These are phyloP conservation scores for Rhinopomastus cyanomelas DNA, from an alignment of 2,113 vertebrate species.

Conservation along the genomic window DNA sequence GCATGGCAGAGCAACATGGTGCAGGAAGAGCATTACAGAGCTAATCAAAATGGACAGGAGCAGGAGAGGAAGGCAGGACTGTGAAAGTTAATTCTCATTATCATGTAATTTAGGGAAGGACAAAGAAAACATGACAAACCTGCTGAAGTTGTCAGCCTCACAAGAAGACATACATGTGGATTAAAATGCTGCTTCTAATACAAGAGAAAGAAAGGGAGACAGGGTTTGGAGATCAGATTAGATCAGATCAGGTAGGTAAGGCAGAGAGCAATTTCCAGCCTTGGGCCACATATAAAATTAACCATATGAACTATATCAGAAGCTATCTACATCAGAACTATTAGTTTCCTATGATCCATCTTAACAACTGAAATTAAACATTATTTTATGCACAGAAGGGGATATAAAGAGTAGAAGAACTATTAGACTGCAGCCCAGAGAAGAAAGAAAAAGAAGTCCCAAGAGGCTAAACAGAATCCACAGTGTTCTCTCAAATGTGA, in stretches of 20 bases:
- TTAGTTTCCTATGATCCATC: neutral
- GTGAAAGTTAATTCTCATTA: neutral
- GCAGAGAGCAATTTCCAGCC: neutral
- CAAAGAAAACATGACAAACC: neutral
- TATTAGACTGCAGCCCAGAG: neutral
- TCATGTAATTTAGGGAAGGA: neutral
- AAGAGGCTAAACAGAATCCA: conserved; percentile 37
- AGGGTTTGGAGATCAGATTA: neutral
- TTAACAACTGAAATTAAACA: neutral
- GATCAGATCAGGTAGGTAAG: neutral
- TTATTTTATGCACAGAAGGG: neutral
- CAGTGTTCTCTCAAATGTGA: conserved; percentile 29
- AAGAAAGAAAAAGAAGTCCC: neutral
- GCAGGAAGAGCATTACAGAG: neutral
- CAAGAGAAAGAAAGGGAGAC: neutral
- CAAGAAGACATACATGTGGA: neutral
- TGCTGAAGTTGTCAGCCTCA: neutral
- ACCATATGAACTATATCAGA: neutral
- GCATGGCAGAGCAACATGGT: neutral
- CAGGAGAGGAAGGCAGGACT: neutral
- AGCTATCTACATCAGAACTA: neutral
- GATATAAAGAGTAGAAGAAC: neutral
- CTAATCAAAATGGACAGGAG: neutral
- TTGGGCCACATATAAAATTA: neutral
- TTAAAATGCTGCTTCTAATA: neutral